Base-by-base conservation (phyloP, 2,797 vertebrate genomes). In the Diplodus puntazzo region DNA sequence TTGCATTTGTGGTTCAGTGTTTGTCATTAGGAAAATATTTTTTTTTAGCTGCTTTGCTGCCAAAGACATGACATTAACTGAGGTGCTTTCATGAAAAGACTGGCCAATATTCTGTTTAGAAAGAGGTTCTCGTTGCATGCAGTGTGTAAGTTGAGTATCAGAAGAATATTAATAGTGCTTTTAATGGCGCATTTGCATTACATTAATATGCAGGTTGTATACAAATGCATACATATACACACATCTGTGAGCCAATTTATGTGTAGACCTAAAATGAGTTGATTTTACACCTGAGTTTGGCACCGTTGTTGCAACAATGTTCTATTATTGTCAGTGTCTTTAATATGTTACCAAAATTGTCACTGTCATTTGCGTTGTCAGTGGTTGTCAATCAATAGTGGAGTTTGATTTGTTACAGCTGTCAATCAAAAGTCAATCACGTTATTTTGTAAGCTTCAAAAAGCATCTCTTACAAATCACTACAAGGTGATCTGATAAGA, bases 271-370 rank as follows among this genome's bases (percentile, higher is more conserved):
- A 6, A 49, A 77, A 71, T 3, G 0, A 50, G 43, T 70, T 62
- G 42, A 46, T 65, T 57, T 83, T 54, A 43, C 53, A 61, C 55
- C 25, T 46, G 52, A 75, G 45, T 16, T 67, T 18, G 62, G 23
- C 53, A 62, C 12, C 6, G 12, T 60, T 46, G 52, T 49, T 70
- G 8, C 25, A 72, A 45, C 5, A 65, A 76, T 75, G 63, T 69
- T 72, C 61, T 74, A 72, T 88, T 85, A 80, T 78, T 78, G 60
- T 85, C 74, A 46, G 7, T 49, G 25, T 68, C 84, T 63, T 80
- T 43, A 71, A 63, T 42, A 39, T 75, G 0, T 2, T 46, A 53
- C 59, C 7, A 73, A 67, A 81, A 49, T 53, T 67, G 30, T 82
- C 74, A 55, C 64, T 83, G 74, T 79, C 85, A 80, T 50, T 63